Conservation (phyloP, 2,888 invertebrate species). For the Adelognathus sp. region DNA sequence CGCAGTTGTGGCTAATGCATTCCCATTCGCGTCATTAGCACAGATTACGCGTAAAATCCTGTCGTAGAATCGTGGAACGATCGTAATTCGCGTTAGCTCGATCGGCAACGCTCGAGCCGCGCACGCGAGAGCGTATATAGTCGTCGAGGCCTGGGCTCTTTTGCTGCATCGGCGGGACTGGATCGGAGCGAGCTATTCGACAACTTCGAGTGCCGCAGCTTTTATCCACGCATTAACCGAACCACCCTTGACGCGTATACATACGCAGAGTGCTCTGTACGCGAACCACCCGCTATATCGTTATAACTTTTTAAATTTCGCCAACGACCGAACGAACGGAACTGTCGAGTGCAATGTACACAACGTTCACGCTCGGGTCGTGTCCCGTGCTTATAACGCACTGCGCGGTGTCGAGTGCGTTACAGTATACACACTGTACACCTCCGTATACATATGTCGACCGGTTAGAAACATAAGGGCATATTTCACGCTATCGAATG, state of each 20-base stretch:
- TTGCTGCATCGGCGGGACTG: background rate
- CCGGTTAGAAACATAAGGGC: no score
- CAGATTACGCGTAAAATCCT: constrained; percentile 17
- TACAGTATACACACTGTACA: background rate
- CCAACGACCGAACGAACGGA: constrained; percentile 39
- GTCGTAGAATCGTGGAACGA: constrained; percentile 14
- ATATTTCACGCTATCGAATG: no score
- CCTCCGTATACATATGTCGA: no score
- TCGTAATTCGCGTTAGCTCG: constrained; percentile 14
- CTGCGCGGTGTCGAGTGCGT: background rate
- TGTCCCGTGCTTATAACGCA: constrained; percentile 10
- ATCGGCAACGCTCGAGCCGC: constrained; percentile 36
- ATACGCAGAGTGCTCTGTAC: background rate
- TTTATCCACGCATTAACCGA: background rate
- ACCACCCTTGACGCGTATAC: background rate
- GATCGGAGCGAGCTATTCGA: background rate
- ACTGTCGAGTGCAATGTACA: constrained; percentile 50
- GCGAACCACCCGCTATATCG: constrained; percentile 3
- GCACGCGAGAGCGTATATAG: background rate
- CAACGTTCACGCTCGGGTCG: constrained; percentile 8
- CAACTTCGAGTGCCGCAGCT: background rate
- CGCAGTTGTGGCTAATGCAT: background rate
- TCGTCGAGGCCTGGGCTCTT: constrained; percentile 29
- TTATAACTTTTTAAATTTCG: constrained; percentile 50
- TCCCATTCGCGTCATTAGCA: background rate